phyloP scores from a whole-genome alignment of 2,113 vertebrate genomes.

The Rana temporaria region DNA sequence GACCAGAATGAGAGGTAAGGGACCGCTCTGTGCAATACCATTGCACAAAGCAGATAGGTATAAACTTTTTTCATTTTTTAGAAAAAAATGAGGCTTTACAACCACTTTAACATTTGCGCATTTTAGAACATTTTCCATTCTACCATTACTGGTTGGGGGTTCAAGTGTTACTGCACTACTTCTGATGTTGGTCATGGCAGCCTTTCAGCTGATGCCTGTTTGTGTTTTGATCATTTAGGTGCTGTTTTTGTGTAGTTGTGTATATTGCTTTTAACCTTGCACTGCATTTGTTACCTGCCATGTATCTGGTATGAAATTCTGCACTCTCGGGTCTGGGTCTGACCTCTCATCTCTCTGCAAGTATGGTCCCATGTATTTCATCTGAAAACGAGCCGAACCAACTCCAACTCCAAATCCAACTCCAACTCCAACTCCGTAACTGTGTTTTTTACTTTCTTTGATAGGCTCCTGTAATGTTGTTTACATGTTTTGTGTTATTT shows the following conservation, averaged over 20 bases:
- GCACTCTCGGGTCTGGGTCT: conserved; percentile 72
- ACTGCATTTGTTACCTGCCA: conserved; percentile 71
- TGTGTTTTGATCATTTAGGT: background rate
- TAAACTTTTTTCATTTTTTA: no score
- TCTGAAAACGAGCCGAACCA: conserved; percentile 70
- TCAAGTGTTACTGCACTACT: no score
- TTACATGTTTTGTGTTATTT: background rate
- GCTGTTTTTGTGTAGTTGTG: background rate
- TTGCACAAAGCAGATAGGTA: no score
- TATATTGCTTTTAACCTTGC: background rate
- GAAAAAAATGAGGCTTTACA: no score
- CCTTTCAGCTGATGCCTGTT: no score
- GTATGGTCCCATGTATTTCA: conserved; percentile 72
- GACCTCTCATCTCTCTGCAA: conserved; percentile 72
- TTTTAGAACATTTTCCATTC: no score
- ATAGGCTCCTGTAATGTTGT: background rate
- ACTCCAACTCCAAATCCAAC: conserved; percentile 57
- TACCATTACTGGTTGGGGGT: no score
- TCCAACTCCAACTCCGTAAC: conserved; percentile 61
- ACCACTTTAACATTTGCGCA: no score
- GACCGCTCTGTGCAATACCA: no score
- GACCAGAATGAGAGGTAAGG: no score
- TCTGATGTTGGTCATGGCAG: no score
- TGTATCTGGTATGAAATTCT: conserved; percentile 75
- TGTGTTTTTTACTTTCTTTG: background rate